phyloP scores from a whole-genome alignment of 2,888 invertebrate genomes.

The Plagodis pulveraria region DNA sequence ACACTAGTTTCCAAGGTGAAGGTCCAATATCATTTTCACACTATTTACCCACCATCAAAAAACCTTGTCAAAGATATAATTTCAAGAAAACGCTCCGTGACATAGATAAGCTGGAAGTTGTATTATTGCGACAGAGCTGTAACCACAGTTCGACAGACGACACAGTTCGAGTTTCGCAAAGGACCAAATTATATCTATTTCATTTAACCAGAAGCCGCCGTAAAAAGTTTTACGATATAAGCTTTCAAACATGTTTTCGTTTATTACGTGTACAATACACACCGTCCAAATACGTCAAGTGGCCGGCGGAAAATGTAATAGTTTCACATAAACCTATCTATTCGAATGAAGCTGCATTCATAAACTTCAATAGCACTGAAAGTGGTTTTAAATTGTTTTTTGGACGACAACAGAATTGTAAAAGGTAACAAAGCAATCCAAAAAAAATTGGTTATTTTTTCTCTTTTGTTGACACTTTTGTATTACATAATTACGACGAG shows the following conservation, averaged over 20 bases:
- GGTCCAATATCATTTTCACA: conserved; percentile 12
- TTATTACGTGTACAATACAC: conserved; percentile 34
- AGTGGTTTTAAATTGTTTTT: neutral
- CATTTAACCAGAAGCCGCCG: conserved; percentile 37
- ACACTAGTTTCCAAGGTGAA: conserved; percentile 11
- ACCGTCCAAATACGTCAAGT: conserved; percentile 20
- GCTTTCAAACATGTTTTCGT: conserved; percentile 49
- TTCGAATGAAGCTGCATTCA: neutral
- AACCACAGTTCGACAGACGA: conserved; percentile 2
- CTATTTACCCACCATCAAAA: neutral
- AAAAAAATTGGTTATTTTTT: too few relatives aligned
- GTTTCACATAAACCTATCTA: neutral
- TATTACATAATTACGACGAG: too few relatives aligned
- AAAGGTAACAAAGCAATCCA: too few relatives aligned
- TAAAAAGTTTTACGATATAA: conserved; percentile 54
- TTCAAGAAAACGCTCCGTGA: neutral
- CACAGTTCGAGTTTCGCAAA: conserved; percentile 5
- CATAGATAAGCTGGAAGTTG: neutral
- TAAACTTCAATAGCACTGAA: neutral
- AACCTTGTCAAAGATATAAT: conserved; percentile 7
- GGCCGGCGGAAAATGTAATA: conserved; percentile 16
- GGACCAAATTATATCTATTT: conserved; percentile 22
- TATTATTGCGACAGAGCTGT: conserved; percentile 14
- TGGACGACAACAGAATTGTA: too few relatives aligned
- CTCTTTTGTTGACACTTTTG: too few relatives aligned